Evolutionary conservation across 2,888 invertebrate species (phyloP).

Genomic region (Zootermopsis nevadensis): DNA sequence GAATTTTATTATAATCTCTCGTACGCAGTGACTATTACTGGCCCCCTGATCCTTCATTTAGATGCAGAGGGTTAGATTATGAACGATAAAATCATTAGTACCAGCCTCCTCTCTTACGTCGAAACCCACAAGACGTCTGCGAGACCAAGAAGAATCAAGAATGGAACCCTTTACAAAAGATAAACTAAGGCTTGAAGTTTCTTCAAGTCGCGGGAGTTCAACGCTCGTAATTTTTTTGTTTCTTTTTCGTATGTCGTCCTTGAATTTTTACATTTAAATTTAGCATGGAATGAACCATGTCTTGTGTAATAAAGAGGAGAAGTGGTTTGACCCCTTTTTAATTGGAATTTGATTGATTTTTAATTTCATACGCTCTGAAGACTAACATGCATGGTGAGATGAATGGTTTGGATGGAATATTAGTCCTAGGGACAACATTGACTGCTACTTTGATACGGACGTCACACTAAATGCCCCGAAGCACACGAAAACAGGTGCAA

Average conservation of each 20-base stretch:
- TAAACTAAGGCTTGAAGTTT: background rate
- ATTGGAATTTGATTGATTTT: background rate
- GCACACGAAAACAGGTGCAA: too few species aligned
- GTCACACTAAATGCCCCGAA: too few species aligned
- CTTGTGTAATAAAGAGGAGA: background rate
- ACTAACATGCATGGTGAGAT: background rate
- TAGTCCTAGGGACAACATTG: too few species aligned
- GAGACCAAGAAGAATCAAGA: background rate
- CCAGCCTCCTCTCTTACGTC: background rate
- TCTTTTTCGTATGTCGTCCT: too few species aligned
- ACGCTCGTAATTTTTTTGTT: background rate
- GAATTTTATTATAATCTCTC: too few species aligned
- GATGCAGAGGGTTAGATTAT: background rate
- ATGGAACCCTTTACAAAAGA: background rate
- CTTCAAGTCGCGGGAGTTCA: background rate
- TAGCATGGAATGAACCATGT: background rate
- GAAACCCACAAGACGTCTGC: background rate
- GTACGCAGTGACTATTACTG: background rate
- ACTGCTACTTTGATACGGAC: too few species aligned
- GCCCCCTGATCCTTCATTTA: background rate
- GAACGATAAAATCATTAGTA: background rate
- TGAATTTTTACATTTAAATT: background rate
- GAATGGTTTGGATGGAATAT: too few species aligned
- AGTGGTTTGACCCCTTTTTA: background rate
- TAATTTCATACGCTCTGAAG: background rate